These are phyloP conservation scores for Tinea pellionella DNA, from an alignment of 2,888 invertebrate species.

Conservation along the genomic window DNA sequence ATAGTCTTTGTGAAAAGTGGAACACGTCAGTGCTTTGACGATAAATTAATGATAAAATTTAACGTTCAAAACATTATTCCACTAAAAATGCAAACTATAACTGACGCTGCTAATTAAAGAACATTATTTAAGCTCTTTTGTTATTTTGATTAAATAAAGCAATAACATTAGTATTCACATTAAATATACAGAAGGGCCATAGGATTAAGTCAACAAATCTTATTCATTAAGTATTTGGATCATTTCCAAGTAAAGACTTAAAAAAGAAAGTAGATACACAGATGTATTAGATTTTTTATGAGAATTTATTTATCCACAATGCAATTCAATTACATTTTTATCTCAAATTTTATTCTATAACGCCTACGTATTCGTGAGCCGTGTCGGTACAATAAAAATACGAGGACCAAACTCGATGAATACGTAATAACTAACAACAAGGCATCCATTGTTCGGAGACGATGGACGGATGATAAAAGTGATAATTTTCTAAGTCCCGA, in stretches of 20 bases:
- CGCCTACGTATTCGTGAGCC: background rate
- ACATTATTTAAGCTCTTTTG: background rate
- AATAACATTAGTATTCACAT: background rate
- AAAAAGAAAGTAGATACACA: background rate
- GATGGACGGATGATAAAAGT: conserved; percentile 18
- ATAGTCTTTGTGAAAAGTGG: background rate
- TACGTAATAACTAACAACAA: conserved; percentile 23
- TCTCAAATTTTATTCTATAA: conserved; percentile 4
- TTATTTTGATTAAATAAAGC: background rate
- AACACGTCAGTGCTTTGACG: background rate
- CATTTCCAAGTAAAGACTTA: background rate
- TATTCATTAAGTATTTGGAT: background rate
- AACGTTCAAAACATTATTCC: background rate
- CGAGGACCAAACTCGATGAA: conserved; percentile 35
- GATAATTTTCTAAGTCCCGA: conserved; percentile 12
- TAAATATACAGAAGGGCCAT: background rate
- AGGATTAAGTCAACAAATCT: background rate
- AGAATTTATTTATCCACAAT: background rate
- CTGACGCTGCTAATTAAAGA: too few relatives aligned
- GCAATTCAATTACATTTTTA: conserved; percentile 9
- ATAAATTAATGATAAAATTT: background rate
- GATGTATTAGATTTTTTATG: background rate
- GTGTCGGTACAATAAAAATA: background rate
- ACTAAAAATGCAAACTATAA: background rate
- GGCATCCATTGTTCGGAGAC: conserved; percentile 16